A percentile compares a stretch with the other conserved stretches of the same genome.
Conservation (phyloP, 2,113 vertebrate species). For the Prietella phreatophila region DNA sequence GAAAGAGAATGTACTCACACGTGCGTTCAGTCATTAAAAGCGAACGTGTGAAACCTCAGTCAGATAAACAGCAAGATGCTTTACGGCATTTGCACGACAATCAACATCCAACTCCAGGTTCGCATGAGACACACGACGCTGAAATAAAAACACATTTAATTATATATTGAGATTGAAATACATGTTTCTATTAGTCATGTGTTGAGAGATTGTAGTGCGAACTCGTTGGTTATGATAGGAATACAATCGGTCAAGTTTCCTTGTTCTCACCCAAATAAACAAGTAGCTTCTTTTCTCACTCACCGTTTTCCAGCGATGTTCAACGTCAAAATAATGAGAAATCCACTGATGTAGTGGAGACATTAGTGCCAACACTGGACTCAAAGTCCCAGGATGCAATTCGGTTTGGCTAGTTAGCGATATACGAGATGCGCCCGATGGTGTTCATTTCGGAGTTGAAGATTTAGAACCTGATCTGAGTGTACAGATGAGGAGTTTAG, state of each 20-base stretch:
- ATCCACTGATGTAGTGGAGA: not conserved
- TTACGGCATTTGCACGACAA: not conserved
- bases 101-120: not conserved
- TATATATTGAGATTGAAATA: not conserved
- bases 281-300: not conserved
- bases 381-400: not conserved
- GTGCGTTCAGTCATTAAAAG: not conserved
- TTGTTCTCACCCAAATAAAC: not conserved
- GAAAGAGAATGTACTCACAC: not conserved
- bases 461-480: not conserved
- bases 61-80: not conserved
- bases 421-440: not conserved
- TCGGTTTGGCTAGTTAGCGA: not conserved
- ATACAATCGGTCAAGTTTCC: not conserved
- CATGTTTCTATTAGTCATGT: not conserved
- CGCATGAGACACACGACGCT: not conserved
- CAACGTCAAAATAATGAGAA: not conserved
- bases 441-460: not conserved
- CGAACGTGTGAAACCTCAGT: not conserved
- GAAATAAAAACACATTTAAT: not conserved
- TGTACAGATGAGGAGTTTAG: not conserved
- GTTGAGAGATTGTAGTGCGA: not conserved
- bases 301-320: not conserved
- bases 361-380: not conserved
- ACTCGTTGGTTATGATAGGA: too few species aligned